phyloP scores from a whole-genome alignment of 2,113 vertebrate genomes.

The Pteropus alecto region DNA sequence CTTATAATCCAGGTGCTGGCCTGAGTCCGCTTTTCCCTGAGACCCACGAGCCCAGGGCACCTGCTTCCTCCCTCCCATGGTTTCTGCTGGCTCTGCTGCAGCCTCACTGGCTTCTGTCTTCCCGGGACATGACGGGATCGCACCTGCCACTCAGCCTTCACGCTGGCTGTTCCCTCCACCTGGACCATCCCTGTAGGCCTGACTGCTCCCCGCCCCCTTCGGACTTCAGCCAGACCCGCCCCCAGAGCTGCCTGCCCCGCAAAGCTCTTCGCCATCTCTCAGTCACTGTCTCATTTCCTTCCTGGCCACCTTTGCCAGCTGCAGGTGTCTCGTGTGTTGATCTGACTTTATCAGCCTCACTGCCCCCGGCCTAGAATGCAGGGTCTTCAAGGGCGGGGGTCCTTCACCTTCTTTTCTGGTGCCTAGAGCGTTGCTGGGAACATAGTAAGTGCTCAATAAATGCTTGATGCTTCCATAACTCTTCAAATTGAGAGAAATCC shows the following conservation, averaged over 20 bases:
- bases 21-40: background rate
- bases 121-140: background rate
- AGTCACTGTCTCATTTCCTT: background rate
- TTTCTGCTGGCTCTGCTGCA: background rate
- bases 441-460: background rate
- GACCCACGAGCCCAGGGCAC: background rate
- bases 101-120: background rate
- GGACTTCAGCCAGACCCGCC: background rate
- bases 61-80: background rate
- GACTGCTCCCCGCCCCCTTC: no score
- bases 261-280: accelerated
- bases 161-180: background rate
- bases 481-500: background rate
- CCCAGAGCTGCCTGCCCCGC: background rate
- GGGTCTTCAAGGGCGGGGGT: background rate
- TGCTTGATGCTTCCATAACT: accelerated
- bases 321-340: background rate
- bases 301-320: no score
- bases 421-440: background rate
- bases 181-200: background rate
- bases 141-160: accelerated
- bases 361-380: background rate
- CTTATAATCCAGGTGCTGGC: background rate
- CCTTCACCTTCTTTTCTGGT: background rate
- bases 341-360: background rate